phyloP scores from a whole-genome alignment of 2,888 invertebrate genomes.

The Cyclophora albipunctata region DNA sequence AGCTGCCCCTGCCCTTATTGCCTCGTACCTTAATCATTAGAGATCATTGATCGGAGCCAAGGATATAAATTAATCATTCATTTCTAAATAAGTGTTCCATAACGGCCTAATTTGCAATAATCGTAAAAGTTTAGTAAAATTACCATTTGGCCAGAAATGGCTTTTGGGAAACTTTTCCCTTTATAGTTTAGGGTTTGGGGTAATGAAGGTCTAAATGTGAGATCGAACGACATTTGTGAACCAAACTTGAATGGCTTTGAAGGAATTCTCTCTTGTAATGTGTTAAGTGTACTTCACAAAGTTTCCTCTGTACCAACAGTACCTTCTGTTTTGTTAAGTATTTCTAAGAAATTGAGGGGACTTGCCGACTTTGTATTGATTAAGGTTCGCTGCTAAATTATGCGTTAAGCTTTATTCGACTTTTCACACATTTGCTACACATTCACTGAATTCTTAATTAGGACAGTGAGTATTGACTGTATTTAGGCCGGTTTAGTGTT shows the following conservation, averaged over 20 bases:
- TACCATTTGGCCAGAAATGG: constrained; percentile 19
- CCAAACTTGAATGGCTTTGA: constrained; percentile 25
- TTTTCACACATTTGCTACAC: too few species aligned
- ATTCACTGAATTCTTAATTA: too few species aligned
- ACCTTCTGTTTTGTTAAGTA: constrained; percentile 6
- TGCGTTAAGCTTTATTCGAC: too few species aligned
- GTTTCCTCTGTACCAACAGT: constrained; percentile 5
- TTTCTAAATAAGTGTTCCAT: constrained; percentile 15
- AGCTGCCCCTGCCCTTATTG: too few species aligned
- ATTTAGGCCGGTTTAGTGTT: too few species aligned
- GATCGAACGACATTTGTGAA: constrained; percentile 27
- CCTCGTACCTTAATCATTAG: too few species aligned
- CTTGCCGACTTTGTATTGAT: too few species aligned
- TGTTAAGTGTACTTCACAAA: constrained; percentile 11
- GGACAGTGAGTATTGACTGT: too few species aligned
- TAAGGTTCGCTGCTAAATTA: too few species aligned
- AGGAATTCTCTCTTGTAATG: constrained; percentile 16
- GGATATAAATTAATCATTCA: constrained; percentile 14
- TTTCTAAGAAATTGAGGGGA: not conserved
- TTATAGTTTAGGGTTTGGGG: constrained; percentile 26
- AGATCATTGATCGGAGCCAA: not conserved
- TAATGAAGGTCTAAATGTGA: constrained; percentile 29
- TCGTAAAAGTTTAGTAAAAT: constrained; percentile 26
- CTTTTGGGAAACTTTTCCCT: constrained; percentile 24
- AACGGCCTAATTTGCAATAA: constrained; percentile 25